Percentiles rank a stretch among this genome's conserved stretches.
Conservation (phyloP, 1,140 invertebrate species). For the Aphis gossypii region DNA sequence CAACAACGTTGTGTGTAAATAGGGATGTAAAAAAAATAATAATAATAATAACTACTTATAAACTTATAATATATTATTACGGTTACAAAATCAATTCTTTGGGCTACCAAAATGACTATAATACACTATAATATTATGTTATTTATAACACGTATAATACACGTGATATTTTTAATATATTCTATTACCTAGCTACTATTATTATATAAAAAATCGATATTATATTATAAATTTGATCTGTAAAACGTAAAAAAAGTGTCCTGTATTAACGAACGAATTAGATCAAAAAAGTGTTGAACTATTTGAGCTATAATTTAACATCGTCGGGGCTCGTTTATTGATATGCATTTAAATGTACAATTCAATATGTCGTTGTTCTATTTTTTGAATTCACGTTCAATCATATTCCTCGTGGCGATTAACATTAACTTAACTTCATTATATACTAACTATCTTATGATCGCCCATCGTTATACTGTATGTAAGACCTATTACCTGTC, state of each 20-base stretch:
- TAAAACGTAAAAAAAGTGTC: neutral
- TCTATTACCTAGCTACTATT: neutral
- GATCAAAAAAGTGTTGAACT: neutral
- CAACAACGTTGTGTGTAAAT: conserved; percentile 32
- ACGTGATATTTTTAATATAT: conserved; percentile 10
- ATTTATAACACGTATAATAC: conserved; percentile 39
- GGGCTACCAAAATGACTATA: conserved; percentile 28
- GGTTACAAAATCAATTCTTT: conserved; percentile 1
- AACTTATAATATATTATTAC: conserved; percentile 21
- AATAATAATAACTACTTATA: neutral
- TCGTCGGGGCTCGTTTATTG: neutral
- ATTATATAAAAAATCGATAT: neutral
- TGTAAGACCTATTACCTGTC: neutral
- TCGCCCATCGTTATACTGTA: neutral
- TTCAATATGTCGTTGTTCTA: neutral
- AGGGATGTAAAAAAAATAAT: conserved; percentile 42
- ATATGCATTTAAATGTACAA: neutral
- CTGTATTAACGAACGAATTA: neutral
- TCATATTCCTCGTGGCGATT: neutral
- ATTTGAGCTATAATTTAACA: neutral
- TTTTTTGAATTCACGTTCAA: neutral
- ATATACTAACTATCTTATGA: neutral
- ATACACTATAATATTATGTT: conserved; percentile 34
- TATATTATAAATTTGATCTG: conserved; percentile 13
- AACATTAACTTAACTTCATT: neutral